A percentile compares a stretch with the other conserved stretches of the same genome.
Evolutionary conservation across 2,113 vertebrate species (phyloP).

Genomic region (Apus apus): DNA sequence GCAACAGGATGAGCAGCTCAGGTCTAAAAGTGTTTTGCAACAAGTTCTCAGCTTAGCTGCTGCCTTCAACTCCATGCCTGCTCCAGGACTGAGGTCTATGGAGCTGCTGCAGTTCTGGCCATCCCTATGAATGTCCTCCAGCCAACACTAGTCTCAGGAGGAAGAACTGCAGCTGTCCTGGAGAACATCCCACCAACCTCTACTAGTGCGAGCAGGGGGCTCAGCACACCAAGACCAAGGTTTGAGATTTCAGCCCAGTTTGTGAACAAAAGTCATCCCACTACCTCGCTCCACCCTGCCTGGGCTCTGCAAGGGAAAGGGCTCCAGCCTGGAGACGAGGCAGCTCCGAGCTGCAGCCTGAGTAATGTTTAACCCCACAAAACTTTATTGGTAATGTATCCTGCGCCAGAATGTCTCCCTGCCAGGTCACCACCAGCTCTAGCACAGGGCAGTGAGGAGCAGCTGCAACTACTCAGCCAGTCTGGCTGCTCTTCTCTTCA

Average conservation of each 20-base stretch:
- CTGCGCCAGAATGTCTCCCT: neutral
- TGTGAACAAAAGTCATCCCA: neutral
- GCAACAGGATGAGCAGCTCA: neutral
- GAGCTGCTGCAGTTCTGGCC: neutral
- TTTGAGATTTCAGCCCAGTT: neutral
- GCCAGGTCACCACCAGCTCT: neutral
- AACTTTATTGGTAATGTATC: conserved; percentile 64
- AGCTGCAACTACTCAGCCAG: fast-evolving
- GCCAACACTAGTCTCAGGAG: neutral
- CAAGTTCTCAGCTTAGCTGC: neutral
- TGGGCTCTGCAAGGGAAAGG: neutral
- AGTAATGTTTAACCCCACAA: conserved; percentile 69
- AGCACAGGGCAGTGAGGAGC: neutral
- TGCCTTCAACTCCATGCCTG: neutral
- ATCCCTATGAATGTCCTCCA: neutral
- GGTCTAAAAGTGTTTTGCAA: neutral
- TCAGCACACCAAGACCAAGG: neutral
- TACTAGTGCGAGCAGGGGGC: neutral
- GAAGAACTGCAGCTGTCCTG: neutral
- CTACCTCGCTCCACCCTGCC: neutral
- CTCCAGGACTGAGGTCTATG: neutral
- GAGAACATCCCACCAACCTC: neutral
- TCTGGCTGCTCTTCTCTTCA: neutral
- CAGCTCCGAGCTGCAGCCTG: neutral
- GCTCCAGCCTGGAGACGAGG: neutral